These are phyloP conservation scores for Pterocles gutturalis DNA, from an alignment of 2,113 vertebrate genomes.

Conservation along the genomic window DNA sequence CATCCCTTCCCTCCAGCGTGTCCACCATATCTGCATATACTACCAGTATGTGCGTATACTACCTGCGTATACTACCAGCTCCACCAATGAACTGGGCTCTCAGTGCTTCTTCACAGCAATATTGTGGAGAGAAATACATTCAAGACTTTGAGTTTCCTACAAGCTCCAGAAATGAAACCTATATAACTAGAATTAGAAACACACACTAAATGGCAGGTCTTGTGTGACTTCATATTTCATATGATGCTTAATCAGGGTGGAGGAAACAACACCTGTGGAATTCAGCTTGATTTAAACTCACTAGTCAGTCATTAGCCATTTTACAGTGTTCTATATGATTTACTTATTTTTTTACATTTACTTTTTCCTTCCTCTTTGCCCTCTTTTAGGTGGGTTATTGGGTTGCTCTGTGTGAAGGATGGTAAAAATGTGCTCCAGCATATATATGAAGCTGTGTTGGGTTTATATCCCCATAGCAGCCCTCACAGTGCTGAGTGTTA, in stretches of 20 bases:
- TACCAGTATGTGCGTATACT: no score
- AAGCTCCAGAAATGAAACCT: neutral
- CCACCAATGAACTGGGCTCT: neutral
- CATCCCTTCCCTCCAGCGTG: no score
- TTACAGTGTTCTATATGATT: neutral
- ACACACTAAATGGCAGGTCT: neutral
- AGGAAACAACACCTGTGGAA: fast-evolving
- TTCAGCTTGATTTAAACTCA: neutral
- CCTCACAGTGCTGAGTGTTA: no score
- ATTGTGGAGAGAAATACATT: neutral
- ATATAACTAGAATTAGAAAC: neutral
- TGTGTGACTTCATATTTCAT: neutral
- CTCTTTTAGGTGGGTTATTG: neutral
- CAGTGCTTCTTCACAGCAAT: neutral
- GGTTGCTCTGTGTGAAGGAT: neutral
- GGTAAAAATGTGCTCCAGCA: neutral
- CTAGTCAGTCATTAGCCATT: neutral
- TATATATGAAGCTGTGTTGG: neutral
- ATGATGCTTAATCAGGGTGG: fast-evolving
- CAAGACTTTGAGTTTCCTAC: neutral
- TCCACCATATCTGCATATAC: no score
- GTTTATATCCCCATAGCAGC: no score
- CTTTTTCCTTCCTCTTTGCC: neutral
- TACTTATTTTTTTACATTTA: neutral
- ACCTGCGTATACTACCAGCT: neutral